phyloP scores from a whole-genome alignment of 2,113 vertebrate species.

The Etheostoma cragini region DNA sequence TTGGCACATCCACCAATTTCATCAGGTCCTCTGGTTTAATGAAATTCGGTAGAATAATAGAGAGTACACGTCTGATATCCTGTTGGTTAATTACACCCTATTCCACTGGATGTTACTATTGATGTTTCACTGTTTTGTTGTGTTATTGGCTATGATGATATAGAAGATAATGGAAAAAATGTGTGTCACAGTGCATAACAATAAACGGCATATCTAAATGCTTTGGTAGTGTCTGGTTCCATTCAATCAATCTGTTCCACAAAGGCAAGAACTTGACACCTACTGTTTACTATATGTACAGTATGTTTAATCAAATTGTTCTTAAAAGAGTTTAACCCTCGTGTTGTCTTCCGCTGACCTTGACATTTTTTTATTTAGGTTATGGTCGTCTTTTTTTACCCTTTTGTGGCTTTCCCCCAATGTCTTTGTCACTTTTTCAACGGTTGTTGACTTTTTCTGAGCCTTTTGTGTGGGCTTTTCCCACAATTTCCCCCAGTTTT shows the following conservation, averaged over 20 bases:
- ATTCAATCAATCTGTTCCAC: not conserved
- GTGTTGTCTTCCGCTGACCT: no score
- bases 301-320: not conserved
- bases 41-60: not conserved
- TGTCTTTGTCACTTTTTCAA: no score
- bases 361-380: no score
- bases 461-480: no score
- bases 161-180: slow-evolving; percentile 29
- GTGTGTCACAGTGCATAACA: slow-evolving; percentile 17
- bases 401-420: no score
- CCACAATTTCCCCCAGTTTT: no score
- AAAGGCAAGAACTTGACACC: not conserved
- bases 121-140: slow-evolving; percentile 47
- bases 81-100: slow-evolving; percentile 2
- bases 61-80: not conserved
- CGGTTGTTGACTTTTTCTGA: no score
- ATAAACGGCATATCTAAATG: slow-evolving; percentile 64
- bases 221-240: slow-evolving; percentile 15
- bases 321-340: no score
- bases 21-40: slow-evolving; percentile 34
- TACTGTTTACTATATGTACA: not conserved
- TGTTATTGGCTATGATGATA: slow-evolving; percentile 34
- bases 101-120: slow-evolving; percentile 29
- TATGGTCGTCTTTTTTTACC: no score
- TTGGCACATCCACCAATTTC: slow-evolving; percentile 44